Conservation (phyloP, 2,797 vertebrate genomes). For the Sebastes taczanowskii region DNA sequence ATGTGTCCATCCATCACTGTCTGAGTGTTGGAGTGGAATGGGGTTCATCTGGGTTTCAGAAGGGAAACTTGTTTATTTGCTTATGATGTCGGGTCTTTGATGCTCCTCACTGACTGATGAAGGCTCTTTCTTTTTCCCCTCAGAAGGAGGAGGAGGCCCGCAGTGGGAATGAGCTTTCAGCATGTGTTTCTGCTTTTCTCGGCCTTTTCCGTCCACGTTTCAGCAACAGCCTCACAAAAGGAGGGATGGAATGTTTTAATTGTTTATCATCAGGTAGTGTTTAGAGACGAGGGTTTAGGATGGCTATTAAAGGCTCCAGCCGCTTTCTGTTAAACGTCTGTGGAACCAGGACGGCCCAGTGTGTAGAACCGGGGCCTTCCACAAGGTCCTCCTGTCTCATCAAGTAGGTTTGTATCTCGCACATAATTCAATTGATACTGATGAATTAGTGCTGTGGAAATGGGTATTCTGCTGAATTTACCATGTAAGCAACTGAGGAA, state of each 20-base stretch:
- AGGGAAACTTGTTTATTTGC: conserved; percentile 40
- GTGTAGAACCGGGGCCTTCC: neutral
- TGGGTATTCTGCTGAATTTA: neutral
- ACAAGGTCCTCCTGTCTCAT: neutral
- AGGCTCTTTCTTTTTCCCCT: neutral
- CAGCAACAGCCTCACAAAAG: conserved; percentile 13
- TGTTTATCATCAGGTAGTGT: conserved; percentile 49
- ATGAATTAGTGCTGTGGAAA: neutral
- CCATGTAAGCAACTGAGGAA: neutral
- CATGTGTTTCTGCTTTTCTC: conserved; percentile 60
- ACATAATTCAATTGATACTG: neutral
- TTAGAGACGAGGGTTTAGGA: conserved; percentile 17
- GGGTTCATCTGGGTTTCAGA: neutral
- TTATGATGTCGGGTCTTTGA: conserved; percentile 33
- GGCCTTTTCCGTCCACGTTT: conserved; percentile 27
- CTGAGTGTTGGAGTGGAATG: neutral
- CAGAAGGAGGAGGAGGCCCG: neutral
- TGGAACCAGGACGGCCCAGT: neutral
- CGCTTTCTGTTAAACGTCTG: neutral
- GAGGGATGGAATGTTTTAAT: conserved; percentile 55
- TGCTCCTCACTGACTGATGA: conserved; percentile 20
- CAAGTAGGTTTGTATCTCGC: neutral
- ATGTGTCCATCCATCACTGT: conserved; percentile 19
- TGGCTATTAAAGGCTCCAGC: conserved; percentile 1
- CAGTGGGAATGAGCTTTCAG: neutral